These are phyloP conservation scores for Habroteleia sp. DNA, from an alignment of 2,888 invertebrate genomes.

Conservation along the genomic window DNA sequence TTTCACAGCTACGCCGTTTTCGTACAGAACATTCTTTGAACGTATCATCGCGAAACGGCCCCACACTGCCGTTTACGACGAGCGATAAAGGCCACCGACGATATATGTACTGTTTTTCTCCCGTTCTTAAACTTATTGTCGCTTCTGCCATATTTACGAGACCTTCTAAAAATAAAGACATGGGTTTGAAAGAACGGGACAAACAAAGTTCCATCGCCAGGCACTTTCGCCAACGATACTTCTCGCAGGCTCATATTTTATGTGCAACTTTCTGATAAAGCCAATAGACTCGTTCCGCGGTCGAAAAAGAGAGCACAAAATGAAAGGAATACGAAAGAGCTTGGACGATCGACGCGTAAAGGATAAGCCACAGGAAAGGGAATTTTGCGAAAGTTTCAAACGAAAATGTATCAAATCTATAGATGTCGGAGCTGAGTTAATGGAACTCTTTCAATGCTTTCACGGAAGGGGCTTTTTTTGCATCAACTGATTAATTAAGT, in stretches of 20 bases:
- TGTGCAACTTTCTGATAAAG: constrained; percentile 49
- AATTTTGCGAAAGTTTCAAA: constrained; percentile 11
- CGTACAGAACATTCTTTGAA: constrained; percentile 39
- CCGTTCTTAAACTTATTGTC: constrained; percentile 48
- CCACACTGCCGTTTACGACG: constrained; percentile 21
- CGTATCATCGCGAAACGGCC: constrained; percentile 38
- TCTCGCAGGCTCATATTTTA: constrained; percentile 50
- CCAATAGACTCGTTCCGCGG: constrained; percentile 39
- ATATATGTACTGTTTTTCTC: constrained; percentile 46
- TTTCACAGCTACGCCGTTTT: constrained; percentile 40
- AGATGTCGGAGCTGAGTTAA: constrained; percentile 13
- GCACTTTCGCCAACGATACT: constrained; percentile 28
- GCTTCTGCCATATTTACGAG: constrained; percentile 45
- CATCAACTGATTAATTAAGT: constrained; percentile 18
- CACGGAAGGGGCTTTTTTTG: neutral
- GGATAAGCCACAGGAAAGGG: constrained; percentile 13
- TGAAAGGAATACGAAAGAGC: constrained; percentile 17
- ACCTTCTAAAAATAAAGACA: neutral
- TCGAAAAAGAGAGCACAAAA: constrained; percentile 6
- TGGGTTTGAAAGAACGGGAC: neutral
- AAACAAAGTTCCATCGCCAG: constrained; percentile 22
- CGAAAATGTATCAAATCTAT: constrained; percentile 28
- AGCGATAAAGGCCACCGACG: constrained; percentile 47
- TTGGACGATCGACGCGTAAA: constrained; percentile 1
- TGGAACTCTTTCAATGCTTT: constrained; percentile 19